These are phyloP conservation scores for Desoria tigrina DNA, from an alignment of 2,888 invertebrate species.

Conservation along the genomic window DNA sequence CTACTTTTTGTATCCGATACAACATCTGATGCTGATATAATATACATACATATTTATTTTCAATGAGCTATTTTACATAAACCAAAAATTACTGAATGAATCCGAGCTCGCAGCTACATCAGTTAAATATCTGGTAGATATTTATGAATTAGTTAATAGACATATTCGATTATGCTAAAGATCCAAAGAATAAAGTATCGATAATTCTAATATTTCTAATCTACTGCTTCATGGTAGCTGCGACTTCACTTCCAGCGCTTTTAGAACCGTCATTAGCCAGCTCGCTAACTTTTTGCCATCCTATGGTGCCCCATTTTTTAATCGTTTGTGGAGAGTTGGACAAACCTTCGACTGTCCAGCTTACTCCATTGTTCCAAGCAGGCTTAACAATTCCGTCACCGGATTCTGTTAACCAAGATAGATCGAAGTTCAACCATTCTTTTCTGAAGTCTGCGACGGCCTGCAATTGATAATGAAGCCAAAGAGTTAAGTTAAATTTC, in stretches of 20 bases:
- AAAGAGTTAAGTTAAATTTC: conserved; percentile 1
- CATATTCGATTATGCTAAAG: too few species aligned
- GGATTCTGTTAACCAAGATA: conserved; percentile 27
- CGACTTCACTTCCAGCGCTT: background rate
- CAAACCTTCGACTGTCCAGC: conserved; percentile 35
- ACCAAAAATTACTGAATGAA: too few species aligned
- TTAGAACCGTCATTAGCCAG: background rate
- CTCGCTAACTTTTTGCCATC: conserved; percentile 40
- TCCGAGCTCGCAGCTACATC: too few species aligned
- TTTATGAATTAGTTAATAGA: too few species aligned
- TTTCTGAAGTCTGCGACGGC: conserved; percentile 45
- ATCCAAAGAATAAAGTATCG: too few species aligned
- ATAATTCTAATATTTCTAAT: background rate
- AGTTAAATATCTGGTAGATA: too few species aligned
- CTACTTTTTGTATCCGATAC: too few species aligned
- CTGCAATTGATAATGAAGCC: conserved; percentile 27
- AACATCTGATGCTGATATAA: too few species aligned
- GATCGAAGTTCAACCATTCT: conserved; percentile 48
- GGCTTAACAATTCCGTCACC: conserved; percentile 45
- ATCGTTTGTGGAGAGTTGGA: conserved; percentile 44
- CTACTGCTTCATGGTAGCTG: background rate
- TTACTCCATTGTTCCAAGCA: conserved; percentile 48
- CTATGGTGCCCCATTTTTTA: conserved; percentile 20
- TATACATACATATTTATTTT: too few species aligned
- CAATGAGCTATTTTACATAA: too few species aligned